phyloP scores from a whole-genome alignment of 2,888 invertebrate genomes.

The Nematopogon swammerdamellus region DNA sequence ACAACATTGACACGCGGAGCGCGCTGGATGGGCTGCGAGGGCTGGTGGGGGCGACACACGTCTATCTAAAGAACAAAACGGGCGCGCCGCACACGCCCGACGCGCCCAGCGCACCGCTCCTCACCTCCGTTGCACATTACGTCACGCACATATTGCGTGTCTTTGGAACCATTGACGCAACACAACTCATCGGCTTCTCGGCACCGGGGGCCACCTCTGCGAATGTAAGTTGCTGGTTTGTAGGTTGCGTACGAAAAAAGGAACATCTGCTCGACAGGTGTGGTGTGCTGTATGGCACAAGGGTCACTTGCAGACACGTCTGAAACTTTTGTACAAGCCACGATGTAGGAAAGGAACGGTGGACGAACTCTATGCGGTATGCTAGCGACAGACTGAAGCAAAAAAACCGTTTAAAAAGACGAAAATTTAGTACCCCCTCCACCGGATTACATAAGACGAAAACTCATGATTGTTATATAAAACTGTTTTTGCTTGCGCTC shows the following conservation, averaged over 20 bases:
- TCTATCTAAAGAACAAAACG: slow-evolving; percentile 58
- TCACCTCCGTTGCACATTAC: slow-evolving; percentile 78
- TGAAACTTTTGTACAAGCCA: slow-evolving; percentile 9
- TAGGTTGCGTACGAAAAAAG: too few species aligned
- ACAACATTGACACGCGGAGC: slow-evolving; percentile 92
- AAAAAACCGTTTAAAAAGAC: too few species aligned
- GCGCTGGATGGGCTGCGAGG: slow-evolving; percentile 82
- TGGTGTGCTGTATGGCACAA: too few species aligned
- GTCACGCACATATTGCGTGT: slow-evolving; percentile 76
- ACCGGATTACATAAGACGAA: too few species aligned
- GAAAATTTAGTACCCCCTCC: too few species aligned
- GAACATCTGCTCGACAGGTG: too few species aligned
- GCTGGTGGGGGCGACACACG: slow-evolving; percentile 80
- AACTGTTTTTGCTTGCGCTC: too few species aligned
- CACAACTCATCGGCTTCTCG: slow-evolving; percentile 73
- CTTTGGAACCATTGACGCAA: slow-evolving; percentile 71
- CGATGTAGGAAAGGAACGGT: too few species aligned
- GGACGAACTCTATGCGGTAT: too few species aligned
- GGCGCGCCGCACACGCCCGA: slow-evolving; percentile 52
- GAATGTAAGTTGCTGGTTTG: slow-evolving; percentile 37
- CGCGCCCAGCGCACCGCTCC: slow-evolving; percentile 62
- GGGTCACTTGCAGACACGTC: too few species aligned
- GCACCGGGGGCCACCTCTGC: slow-evolving; percentile 26
- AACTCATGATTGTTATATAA: too few species aligned
- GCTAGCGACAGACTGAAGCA: too few species aligned